A percentile compares a stretch with the other conserved stretches of the same genome.
These are phyloP conservation scores for Tuberolachnus salignus DNA, from an alignment of 2,888 invertebrate genomes.

Conservation along the genomic window DNA sequence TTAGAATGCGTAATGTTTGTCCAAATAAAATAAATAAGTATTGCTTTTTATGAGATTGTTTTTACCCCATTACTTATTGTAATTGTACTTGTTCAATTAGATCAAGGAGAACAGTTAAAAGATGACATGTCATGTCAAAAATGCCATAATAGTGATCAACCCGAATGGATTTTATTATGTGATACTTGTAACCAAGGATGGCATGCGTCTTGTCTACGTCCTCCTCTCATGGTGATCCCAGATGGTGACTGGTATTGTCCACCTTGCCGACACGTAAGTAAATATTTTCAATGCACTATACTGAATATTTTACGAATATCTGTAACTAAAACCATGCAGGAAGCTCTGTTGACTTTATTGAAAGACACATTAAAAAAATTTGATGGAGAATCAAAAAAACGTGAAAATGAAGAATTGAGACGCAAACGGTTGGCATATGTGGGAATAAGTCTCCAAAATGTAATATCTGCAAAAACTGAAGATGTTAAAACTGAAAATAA, in stretches of 20 bases:
- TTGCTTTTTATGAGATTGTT: background rate
- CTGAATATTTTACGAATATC: background rate
- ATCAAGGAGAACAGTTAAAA: constrained; percentile 15
- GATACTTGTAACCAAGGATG: constrained; percentile 96
- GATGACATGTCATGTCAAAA: constrained; percentile 84
- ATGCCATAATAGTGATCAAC: constrained; percentile 90
- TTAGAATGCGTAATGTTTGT: background rate
- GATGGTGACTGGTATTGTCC: constrained; percentile 99
- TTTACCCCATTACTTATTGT: background rate
- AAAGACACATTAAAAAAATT: constrained; percentile 77
- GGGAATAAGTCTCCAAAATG: constrained; percentile 76
- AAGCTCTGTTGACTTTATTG: constrained; percentile 73
- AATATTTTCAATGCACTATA: background rate
- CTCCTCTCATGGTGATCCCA: constrained; percentile 90
- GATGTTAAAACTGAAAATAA: constrained; percentile 24
- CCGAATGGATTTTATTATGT: constrained; percentile 96
- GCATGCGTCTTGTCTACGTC: constrained; percentile 94
- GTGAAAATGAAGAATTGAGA: constrained; percentile 71
- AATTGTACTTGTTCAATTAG: background rate
- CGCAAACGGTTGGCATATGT: constrained; percentile 77
- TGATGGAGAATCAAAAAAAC: constrained; percentile 70
- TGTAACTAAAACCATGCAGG: constrained; percentile 63
- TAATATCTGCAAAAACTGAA: constrained; percentile 65
- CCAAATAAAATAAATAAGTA: background rate
- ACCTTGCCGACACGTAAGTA: constrained; percentile 89